Evolutionary conservation across 2,797 vertebrate genomes (phyloP).

Genomic region (Eulemur mongoz): DNA sequence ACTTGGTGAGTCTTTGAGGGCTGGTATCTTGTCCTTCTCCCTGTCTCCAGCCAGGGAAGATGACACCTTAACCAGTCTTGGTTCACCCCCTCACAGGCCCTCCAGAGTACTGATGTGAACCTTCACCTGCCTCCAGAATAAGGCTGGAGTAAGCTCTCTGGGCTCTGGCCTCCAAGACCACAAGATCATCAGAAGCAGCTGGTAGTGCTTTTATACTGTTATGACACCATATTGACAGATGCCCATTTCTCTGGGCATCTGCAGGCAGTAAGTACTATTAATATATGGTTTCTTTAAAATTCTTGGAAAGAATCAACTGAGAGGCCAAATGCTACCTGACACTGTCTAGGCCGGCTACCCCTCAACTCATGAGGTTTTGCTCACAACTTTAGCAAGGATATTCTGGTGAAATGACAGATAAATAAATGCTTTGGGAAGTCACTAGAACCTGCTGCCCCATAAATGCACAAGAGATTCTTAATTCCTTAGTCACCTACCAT

Average conservation of each 20-base stretch:
- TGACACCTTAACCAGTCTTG: not conserved
- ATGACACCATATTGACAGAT: not conserved
- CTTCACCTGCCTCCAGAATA: not conserved
- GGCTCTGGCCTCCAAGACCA: not conserved
- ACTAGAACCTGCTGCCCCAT: constrained; percentile 36
- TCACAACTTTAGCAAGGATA: constrained; percentile 42
- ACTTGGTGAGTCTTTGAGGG: not conserved
- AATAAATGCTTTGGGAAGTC: constrained; percentile 45
- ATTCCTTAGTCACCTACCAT: constrained; percentile 53
- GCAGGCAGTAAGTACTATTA: not conserved
- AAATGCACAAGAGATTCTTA: constrained; percentile 63
- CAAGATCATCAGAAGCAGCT: not conserved
- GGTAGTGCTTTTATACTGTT: not conserved
- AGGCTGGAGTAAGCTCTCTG: not conserved
- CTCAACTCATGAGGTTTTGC: not conserved
- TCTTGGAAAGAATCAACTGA: constrained; percentile 24
- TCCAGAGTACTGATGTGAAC: not conserved
- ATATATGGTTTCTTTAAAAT: constrained; percentile 15
- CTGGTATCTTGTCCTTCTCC: not conserved
- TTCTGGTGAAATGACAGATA: constrained; percentile 53
- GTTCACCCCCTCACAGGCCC: not conserved
- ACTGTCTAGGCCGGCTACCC: not conserved
- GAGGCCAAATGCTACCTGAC: not conserved
- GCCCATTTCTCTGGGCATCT: not conserved
- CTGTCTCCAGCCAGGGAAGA: not conserved